Evolutionary conservation across 2,113 vertebrate species (phyloP).

Genomic region (Scopus umbretta): DNA sequence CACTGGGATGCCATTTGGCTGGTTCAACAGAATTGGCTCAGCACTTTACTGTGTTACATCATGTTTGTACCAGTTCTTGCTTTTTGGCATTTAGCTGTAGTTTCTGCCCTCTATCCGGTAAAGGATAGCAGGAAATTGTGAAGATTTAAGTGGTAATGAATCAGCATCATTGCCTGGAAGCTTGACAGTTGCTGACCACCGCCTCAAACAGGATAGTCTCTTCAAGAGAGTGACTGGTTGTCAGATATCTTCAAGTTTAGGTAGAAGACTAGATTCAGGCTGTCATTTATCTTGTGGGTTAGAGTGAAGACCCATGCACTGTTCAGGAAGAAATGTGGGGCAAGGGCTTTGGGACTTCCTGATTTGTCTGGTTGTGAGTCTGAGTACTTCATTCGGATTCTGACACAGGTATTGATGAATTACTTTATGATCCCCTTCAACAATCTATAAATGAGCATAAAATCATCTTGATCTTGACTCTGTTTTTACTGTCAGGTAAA

Average conservation of each 20-base stretch:
- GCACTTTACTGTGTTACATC: background rate
- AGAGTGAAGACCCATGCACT: background rate
- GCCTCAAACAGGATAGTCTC: background rate
- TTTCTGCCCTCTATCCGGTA: background rate
- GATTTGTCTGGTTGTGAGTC: background rate
- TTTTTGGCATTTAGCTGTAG: background rate
- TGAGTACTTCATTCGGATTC: background rate
- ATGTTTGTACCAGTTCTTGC: background rate
- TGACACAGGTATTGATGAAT: background rate
- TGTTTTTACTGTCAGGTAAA: background rate
- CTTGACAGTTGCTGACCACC: background rate
- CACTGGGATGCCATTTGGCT: slow-evolving; percentile 6
- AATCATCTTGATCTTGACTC: background rate
- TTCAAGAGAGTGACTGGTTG: background rate
- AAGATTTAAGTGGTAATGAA: background rate
- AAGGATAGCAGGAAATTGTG: background rate
- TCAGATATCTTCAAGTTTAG: background rate
- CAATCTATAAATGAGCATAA: background rate
- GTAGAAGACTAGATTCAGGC: background rate
- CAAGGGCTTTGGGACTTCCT: background rate
- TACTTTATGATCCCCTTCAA: background rate
- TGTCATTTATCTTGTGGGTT: background rate
- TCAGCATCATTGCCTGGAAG: background rate
- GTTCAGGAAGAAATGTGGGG: background rate
- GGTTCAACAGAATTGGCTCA: background rate